phyloP scores from a whole-genome alignment of 1,140 invertebrate genomes.

The Tribolium castaneum region DNA sequence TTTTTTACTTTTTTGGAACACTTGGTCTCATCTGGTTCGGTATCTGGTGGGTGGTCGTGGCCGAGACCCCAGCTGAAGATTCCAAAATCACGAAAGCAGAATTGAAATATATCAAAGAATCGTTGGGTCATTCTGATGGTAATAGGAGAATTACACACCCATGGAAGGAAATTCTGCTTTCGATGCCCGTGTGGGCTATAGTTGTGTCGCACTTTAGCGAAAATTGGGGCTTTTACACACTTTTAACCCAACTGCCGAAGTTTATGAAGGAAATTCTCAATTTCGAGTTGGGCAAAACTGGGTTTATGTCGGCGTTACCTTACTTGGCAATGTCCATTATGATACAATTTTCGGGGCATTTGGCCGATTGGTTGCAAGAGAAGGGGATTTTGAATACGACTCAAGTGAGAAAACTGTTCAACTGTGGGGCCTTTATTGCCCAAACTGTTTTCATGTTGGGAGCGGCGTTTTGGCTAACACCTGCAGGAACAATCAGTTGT shows the following conservation, averaged over 20 bases:
- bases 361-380: conserved; percentile 81
- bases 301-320: conserved; percentile 84
- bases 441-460: conserved; percentile 88
- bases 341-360: conserved; percentile 80
- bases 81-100: conserved; percentile 79
- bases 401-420: conserved; percentile 79
- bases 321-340: conserved; percentile 88
- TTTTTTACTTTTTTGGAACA: conserved; percentile 88
- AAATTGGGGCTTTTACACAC: conserved; percentile 96
- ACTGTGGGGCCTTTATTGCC: conserved; percentile 81
- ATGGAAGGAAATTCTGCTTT: conserved; percentile 84
- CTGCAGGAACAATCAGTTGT: conserved; percentile 76
- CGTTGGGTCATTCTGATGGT: conserved; percentile 57
- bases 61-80: conserved; percentile 82
- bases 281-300: conserved; percentile 79
- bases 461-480: conserved; percentile 76
- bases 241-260: conserved; percentile 89
- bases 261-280: conserved; percentile 88
- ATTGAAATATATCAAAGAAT: conserved; percentile 78
- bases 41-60: conserved; percentile 77
- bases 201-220: conserved; percentile 91
- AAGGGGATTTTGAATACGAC: conserved; percentile 77
- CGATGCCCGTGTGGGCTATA: conserved; percentile 90
- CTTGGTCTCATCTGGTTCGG: conserved; percentile 78
- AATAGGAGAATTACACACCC: conserved; percentile 72